Conservation (phyloP, 2,888 invertebrate genomes). For the Athripsodes cinereus region DNA sequence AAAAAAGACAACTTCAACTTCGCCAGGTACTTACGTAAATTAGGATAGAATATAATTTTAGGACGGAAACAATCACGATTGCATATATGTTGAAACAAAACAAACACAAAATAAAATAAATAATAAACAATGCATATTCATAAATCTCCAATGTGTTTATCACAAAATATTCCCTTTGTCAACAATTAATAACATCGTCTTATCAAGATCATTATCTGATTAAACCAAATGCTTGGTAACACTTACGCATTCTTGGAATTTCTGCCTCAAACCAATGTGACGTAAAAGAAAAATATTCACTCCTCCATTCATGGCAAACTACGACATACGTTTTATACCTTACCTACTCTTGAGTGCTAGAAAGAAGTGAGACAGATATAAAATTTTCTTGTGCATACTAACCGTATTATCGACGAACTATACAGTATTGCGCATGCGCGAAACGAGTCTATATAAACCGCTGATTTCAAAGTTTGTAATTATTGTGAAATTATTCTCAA, state of each 20-base stretch:
- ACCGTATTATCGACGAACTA: no score
- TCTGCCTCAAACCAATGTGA: background rate
- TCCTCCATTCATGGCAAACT: background rate
- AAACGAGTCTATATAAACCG: slow-evolving; percentile 14
- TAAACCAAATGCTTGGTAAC: background rate
- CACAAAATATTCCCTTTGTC: no score
- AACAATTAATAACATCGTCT: no score
- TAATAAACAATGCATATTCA: no score
- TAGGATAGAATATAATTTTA: no score
- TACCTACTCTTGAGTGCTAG: background rate
- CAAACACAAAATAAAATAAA: no score
- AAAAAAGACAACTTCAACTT: no score
- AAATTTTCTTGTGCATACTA: background rate
- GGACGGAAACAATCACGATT: no score
- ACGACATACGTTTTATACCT: background rate
- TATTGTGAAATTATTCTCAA: slow-evolving; percentile 1
- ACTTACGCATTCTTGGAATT: background rate
- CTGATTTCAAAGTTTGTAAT: background rate
- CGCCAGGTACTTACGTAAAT: no score
- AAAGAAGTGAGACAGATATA: background rate
- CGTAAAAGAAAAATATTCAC: background rate
- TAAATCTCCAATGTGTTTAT: no score
- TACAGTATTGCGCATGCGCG: slow-evolving; percentile 8
- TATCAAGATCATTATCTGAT: background rate
- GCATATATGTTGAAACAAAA: no score